Evolutionary conservation across 2,797 vertebrate species (phyloP).

Genomic region (Zenarchopterus dispar): DNA sequence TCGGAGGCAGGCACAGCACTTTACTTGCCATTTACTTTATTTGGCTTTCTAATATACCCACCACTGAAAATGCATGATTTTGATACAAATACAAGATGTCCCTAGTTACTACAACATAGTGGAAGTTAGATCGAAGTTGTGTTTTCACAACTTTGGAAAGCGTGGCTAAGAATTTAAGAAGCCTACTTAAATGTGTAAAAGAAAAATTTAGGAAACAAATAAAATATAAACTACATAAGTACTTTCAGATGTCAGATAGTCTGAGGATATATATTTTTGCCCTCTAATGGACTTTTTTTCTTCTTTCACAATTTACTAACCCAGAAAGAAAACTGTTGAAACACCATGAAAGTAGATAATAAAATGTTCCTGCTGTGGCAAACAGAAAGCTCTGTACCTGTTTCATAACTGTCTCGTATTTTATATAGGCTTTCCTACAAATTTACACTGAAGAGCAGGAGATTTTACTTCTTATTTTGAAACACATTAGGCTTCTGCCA

Average conservation of each 20-base stretch:
- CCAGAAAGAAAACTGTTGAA: constrained; percentile 10
- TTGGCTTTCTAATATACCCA: constrained; percentile 58
- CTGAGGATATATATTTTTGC: constrained; percentile 46
- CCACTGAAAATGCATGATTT: constrained; percentile 56
- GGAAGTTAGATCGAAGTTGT: constrained; percentile 25
- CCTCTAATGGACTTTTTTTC: constrained; percentile 48
- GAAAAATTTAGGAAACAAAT: constrained; percentile 1
- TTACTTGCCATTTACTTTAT: constrained; percentile 48
- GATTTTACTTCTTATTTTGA: constrained; percentile 28
- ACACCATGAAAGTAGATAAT: constrained; percentile 26
- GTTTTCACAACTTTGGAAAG: constrained; percentile 68
- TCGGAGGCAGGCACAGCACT: constrained; percentile 52
- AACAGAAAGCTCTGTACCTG: too few relatives aligned
- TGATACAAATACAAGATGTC: constrained; percentile 58
- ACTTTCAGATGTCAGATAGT: constrained; percentile 54
- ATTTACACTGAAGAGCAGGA: constrained; percentile 6
- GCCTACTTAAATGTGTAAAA: constrained; percentile 49
- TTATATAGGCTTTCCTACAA: background rate
- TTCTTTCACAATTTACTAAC: constrained; percentile 43
- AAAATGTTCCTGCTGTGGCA: too few relatives aligned
- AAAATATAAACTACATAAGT: constrained; percentile 13
- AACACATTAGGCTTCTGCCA: constrained; percentile 36
- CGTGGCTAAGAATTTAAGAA: constrained; percentile 39
- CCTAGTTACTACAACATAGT: constrained; percentile 50
- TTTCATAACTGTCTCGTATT: constrained; percentile 2